Conservation (phyloP, 2,113 vertebrate genomes). For the Geococcyx californianus region DNA sequence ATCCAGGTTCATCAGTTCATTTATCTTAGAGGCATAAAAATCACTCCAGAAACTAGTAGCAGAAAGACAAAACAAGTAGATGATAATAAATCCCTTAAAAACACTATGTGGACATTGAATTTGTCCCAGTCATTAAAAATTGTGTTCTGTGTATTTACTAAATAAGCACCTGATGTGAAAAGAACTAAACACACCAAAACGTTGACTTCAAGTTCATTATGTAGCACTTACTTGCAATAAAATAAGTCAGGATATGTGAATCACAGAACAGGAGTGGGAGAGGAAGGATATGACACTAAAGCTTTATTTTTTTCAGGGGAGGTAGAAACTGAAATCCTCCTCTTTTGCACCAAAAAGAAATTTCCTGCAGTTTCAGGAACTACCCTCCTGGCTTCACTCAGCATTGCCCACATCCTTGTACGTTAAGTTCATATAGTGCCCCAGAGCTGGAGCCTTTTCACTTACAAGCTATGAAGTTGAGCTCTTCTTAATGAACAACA, state of each 20-base stretch:
- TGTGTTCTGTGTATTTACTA: not conserved
- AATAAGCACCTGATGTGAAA: not conserved
- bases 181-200: not conserved
- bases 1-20: not conserved
- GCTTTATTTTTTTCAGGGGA: not conserved
- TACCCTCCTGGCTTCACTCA: not conserved
- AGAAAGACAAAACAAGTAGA: not conserved
- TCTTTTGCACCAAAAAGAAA: not conserved
- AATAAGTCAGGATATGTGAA: not conserved
- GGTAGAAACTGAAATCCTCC: not conserved
- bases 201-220: not conserved
- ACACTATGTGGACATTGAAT: not conserved
- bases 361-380: not conserved
- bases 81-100: not conserved
- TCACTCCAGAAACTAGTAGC: not conserved
- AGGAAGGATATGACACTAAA: not conserved
- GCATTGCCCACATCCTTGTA: not conserved
- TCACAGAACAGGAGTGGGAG: not conserved
- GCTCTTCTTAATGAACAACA: not conserved
- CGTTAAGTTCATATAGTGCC: not conserved
- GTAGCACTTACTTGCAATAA: not conserved
- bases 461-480: fast-evolving
- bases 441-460: not conserved
- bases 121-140: not conserved
- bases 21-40: not conserved